Evolutionary conservation across 2,113 vertebrate genomes (phyloP).

Genomic region (Empidonax traillii): DNA sequence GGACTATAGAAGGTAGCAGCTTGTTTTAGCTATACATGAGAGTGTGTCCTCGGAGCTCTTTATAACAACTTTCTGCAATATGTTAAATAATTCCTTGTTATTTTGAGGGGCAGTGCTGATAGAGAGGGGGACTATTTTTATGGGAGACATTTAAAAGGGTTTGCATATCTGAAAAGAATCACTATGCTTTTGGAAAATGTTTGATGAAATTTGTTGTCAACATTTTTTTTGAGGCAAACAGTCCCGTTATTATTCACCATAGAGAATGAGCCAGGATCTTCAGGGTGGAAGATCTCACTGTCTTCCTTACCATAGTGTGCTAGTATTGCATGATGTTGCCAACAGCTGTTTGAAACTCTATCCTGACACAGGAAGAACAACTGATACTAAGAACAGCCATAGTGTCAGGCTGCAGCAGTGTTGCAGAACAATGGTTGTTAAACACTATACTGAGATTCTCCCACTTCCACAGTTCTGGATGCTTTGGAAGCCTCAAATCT

Average conservation of each 20-base stretch:
- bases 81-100: background rate
- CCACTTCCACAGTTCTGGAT: background rate
- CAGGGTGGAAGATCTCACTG: background rate
- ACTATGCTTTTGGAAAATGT: background rate
- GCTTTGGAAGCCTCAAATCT: background rate
- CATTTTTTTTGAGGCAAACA: background rate
- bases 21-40: background rate
- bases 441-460: background rate
- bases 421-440: background rate
- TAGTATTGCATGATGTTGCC: background rate
- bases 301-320: background rate
- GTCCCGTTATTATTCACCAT: background rate
- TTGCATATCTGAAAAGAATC: background rate
- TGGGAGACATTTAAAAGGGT: background rate
- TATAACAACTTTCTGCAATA: background rate
- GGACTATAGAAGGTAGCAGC: background rate
- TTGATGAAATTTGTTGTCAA: background rate
- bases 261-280: background rate
- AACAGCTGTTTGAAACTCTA: conserved; percentile 17
- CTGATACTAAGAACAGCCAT: background rate
- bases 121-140: background rate
- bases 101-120: background rate
- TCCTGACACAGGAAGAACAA: background rate
- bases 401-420: background rate
- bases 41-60: background rate